These are phyloP conservation scores for Latheticus oryzae DNA, from an alignment of 2,888 invertebrate species.

Conservation along the genomic window DNA sequence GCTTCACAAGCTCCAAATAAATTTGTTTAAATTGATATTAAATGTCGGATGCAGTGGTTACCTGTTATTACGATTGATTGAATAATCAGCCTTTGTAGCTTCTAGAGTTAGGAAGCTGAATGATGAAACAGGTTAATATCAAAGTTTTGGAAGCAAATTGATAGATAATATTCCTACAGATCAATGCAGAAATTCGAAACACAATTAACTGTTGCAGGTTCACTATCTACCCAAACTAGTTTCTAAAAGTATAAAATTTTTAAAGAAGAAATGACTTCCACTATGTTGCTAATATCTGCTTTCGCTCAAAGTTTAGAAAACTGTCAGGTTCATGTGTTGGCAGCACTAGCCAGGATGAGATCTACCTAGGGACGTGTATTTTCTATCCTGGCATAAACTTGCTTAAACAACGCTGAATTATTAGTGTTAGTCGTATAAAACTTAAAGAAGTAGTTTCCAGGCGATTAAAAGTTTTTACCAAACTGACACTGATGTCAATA, in stretches of 20 bases:
- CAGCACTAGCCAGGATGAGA: constrained; percentile 8
- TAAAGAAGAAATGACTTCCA: no score
- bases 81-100: constrained; percentile 13
- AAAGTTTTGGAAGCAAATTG: no score
- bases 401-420: no score
- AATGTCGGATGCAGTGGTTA: constrained; percentile 1
- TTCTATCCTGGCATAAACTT: no score
- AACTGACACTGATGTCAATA: no score
- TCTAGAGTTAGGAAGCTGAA: constrained; percentile 1
- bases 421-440: no score
- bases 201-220: no score
- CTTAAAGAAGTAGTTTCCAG: no score
- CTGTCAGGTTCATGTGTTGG: constrained; percentile 12
- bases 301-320: constrained; percentile 2
- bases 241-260: no score
- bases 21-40: constrained; percentile 19
- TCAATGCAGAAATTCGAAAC: constrained; percentile 3
- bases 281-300: background rate
- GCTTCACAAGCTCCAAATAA: background rate
- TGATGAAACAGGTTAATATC: constrained; percentile 9
- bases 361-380: constrained; percentile 6
- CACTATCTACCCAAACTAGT: no score
- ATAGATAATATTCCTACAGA: background rate
- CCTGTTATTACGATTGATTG: constrained; percentile 4
- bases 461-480: no score